Percentiles rank a stretch among this genome's conserved stretches.
phyloP scores from a whole-genome alignment of 2,797 vertebrate species.

The Odontamblyopus rebecca region DNA sequence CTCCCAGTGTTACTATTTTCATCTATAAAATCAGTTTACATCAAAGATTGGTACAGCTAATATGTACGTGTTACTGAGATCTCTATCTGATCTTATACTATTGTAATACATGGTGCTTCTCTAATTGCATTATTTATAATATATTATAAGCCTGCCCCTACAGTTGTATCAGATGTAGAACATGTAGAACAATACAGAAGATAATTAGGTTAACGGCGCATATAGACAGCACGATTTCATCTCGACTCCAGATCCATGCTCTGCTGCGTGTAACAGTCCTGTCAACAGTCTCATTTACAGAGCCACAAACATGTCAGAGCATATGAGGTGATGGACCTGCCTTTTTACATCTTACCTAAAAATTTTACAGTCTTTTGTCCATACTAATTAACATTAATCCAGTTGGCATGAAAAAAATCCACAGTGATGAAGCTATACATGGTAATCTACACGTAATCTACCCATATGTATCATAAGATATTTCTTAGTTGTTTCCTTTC shows the following conservation, averaged over 20 bases:
- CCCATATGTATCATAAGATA: slow-evolving; percentile 15
- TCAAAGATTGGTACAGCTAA: neutral
- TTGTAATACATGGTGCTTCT: neutral
- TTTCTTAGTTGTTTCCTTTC: slow-evolving; percentile 23
- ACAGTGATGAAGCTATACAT: neutral
- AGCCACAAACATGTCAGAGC: slow-evolving; percentile 20
- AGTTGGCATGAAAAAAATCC: neutral
- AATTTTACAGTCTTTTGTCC: slow-evolving; percentile 8
- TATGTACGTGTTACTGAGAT: neutral
- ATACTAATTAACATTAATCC: neutral
- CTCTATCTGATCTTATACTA: neutral
- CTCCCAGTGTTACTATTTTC: neutral
- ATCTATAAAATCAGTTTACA: neutral
- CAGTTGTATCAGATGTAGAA: slow-evolving; percentile 7
- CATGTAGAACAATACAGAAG: neutral
- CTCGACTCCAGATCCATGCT: slow-evolving; percentile 12
- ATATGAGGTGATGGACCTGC: neutral
- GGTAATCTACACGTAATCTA: neutral
- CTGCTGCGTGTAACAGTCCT: slow-evolving; percentile 4
- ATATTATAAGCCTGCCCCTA: neutral
- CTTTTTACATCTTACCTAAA: slow-evolving; percentile 22
- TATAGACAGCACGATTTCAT: neutral
- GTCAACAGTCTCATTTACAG: slow-evolving; percentile 16
- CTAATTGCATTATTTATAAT: neutral
- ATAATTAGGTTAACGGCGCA: slow-evolving; percentile 29